These are phyloP conservation scores for Nemurella pictetii DNA, from an alignment of 2,888 invertebrate species.

Conservation along the genomic window DNA sequence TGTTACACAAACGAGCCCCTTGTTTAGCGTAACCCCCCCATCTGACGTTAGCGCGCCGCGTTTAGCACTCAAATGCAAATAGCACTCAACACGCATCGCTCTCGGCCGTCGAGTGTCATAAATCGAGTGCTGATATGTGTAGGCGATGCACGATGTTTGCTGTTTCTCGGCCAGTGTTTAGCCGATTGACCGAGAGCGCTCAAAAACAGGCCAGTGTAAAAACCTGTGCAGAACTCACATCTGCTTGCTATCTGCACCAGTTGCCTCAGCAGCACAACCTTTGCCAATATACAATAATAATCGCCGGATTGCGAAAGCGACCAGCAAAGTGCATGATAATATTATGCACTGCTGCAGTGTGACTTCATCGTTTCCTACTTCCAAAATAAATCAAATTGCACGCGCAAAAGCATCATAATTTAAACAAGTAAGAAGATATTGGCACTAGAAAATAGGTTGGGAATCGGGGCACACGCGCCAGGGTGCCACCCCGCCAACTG, in stretches of 20 bases:
- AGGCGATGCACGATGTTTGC: not conserved
- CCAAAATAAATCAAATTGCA: too few relatives aligned
- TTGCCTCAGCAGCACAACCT: too few relatives aligned
- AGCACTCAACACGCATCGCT: not conserved
- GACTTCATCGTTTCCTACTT: too few relatives aligned
- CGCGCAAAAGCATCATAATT: too few relatives aligned
- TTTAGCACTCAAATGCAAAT: not conserved
- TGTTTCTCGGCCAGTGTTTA: not conserved
- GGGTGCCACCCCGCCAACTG: too few relatives aligned
- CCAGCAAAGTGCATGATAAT: too few relatives aligned
- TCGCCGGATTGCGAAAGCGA: too few relatives aligned
- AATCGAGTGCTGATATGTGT: not conserved
- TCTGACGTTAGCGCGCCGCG: not conserved
- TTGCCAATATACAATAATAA: too few relatives aligned
- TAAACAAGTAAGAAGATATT: too few relatives aligned
- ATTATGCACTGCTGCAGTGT: too few relatives aligned
- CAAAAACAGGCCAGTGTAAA: not conserved
- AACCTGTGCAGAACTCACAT: not conserved
- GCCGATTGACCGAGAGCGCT: not conserved
- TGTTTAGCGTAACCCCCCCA: not conserved
- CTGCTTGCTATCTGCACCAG: not conserved
- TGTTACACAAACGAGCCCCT: not conserved
- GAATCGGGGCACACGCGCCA: too few relatives aligned
- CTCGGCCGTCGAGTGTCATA: not conserved
- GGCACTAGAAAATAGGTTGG: too few relatives aligned